A percentile compares a stretch with the other conserved stretches of the same genome.
phyloP scores from a whole-genome alignment of 2,797 vertebrate species.

The Pempheris klunzingeri region DNA sequence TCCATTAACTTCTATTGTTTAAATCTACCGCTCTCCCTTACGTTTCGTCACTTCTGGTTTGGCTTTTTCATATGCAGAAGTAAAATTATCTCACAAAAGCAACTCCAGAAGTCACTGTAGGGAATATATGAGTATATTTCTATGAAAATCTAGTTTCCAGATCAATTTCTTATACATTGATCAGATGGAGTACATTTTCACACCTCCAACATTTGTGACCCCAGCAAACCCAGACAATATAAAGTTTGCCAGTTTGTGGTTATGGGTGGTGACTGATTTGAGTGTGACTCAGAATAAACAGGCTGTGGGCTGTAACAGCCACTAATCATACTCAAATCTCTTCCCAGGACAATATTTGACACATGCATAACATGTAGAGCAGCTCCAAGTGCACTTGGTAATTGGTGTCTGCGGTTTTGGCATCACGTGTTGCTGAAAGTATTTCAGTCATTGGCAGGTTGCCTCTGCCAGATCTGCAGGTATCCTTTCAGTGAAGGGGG shows the following conservation, averaged over 20 bases:
- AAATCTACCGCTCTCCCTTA: no score
- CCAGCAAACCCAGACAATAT: conserved; percentile 57
- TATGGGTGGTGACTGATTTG: conserved; percentile 63
- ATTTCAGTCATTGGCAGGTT: conserved; percentile 48
- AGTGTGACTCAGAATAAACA: conserved; percentile 68
- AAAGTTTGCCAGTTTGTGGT: conserved; percentile 51
- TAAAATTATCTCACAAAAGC: no score
- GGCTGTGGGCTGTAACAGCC: conserved; percentile 39
- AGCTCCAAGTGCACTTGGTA: conserved; percentile 42
- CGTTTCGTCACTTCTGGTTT: no score
- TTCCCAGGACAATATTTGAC: conserved; percentile 63
- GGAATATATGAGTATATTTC: no score
- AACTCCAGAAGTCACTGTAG: no score
- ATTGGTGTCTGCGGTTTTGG: conserved; percentile 75
- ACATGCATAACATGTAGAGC: conserved; percentile 54
- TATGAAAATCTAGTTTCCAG: no score
- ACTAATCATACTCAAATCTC: conserved; percentile 58
- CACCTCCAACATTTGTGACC: conserved; percentile 38
- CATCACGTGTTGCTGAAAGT: conserved; percentile 22
- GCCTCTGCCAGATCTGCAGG: conserved; percentile 47
- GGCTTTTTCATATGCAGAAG: no score
- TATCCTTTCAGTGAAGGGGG: conserved; percentile 35
- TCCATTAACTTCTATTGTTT: no score
- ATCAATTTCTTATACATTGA: no score
- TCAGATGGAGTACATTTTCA: conserved; percentile 26